Base-by-base conservation (phyloP, 1,140 invertebrate genomes). In the Drosophila grimshawi region DNA sequence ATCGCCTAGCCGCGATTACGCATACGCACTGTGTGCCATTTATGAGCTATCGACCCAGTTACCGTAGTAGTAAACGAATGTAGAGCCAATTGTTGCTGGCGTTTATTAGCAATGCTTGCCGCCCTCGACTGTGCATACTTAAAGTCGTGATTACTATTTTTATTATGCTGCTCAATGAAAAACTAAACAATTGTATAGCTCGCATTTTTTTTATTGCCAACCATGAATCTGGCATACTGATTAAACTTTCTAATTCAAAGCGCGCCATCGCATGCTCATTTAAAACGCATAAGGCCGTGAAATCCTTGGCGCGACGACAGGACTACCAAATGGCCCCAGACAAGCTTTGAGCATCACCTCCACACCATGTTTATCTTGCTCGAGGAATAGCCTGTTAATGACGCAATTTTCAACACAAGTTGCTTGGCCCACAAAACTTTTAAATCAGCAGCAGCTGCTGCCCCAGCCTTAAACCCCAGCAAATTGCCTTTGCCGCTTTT, bases 361-460 rank as follows among this genome's bases (percentile, higher is more conserved):
- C 27, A 11, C 55, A 8, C 35, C 27, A 43, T 41, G 60, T 67
- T 86, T 85, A 81, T 75, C 82, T 78, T 57, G 35, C 69, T 57
- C 49, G 53, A 75, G 49, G 68, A 91, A 91, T 88, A 76, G 81
- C 80, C 88, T 91, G 88, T 88, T 91, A 91, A 88, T 91, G 81
- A 85, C 67, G 73, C 66, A 85, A 85, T 89, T 89, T 81, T 81
- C 78, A 86, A 60, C 75, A 73, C 48, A 81, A 81, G 77, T 77
- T 67, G 74, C 64, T 60, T 48, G 43, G 55, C 52, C 70, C 61
- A 53, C 6, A 70, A 60, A 76, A 76, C 30, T 76, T 62, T 46
- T 49, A 37, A 72, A 48, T 52, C 41, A 8, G 27, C 10, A 37
- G 19, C 46, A 66, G 52, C 60, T 62, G 64, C 51, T 72, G 51